Evolutionary conservation across 1,140 invertebrate genomes (phyloP).

Genomic region (Drosophila arizonae): DNA sequence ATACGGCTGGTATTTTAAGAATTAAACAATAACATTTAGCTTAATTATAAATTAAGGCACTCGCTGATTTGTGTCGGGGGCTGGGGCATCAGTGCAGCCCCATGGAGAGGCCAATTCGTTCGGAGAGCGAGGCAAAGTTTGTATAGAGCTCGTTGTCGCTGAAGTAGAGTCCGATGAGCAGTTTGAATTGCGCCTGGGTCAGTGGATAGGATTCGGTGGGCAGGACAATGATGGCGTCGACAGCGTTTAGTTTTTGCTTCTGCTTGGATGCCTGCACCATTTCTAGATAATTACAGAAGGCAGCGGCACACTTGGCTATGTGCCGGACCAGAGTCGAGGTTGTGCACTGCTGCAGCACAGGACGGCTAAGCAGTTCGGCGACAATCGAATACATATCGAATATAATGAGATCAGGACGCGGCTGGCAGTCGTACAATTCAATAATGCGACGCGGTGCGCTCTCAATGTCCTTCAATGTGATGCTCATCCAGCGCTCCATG

Average conservation of each 20-base stretch:
- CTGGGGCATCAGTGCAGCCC: slow-evolving; percentile 10
- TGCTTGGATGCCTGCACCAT: slow-evolving; percentile 32
- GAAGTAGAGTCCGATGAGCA: slow-evolving; percentile 63
- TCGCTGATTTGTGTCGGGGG: no score
- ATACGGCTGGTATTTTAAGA: background rate
- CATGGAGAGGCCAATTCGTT: slow-evolving; percentile 27
- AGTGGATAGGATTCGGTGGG: slow-evolving; percentile 59
- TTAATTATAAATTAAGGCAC: background rate
- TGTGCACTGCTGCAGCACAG: slow-evolving; percentile 54
- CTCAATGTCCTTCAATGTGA: slow-evolving; percentile 48
- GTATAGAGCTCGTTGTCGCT: slow-evolving; percentile 42
- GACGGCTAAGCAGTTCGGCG: slow-evolving; percentile 43
- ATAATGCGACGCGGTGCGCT: slow-evolving; percentile 42
- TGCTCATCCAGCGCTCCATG: slow-evolving; percentile 24
- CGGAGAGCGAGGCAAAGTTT: slow-evolving; percentile 40
- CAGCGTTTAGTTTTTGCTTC: background rate
- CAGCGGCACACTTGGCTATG: slow-evolving; percentile 62
- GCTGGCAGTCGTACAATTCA: slow-evolving; percentile 22
- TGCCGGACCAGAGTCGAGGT: slow-evolving; percentile 50
- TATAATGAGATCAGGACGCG: slow-evolving; percentile 47
- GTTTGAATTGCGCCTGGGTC: slow-evolving; percentile 57
- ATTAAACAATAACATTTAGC: background rate
- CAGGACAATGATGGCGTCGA: slow-evolving; percentile 60
- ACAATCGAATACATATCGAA: slow-evolving; percentile 59
- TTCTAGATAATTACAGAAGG: slow-evolving; percentile 59